Percentiles rank a stretch among this genome's conserved stretches.
Conservation (phyloP, 2,888 invertebrate species). For the Phalangium opilio region DNA sequence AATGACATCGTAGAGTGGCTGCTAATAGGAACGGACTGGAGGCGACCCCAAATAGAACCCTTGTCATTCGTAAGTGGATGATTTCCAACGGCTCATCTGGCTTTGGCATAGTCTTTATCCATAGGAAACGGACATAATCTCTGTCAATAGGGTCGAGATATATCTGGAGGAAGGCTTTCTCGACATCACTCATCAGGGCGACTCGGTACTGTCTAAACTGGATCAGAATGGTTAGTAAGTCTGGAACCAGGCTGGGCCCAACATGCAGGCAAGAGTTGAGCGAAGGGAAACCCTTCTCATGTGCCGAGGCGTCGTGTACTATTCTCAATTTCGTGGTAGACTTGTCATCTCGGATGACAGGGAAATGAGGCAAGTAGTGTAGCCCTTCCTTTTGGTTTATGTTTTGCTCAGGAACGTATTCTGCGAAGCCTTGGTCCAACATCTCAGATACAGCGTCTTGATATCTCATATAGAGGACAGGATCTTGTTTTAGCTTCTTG, state of each 20-base stretch:
- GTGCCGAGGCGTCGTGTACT: constrained; percentile 15
- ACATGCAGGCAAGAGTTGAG: constrained; percentile 26
- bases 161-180: constrained; percentile 30
- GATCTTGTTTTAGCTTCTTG: too few species aligned
- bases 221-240: constrained; percentile 25
- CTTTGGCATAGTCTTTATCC: constrained; percentile 23
- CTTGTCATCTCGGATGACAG: constrained; percentile 10
- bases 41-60: too few species aligned
- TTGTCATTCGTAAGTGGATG: too few species aligned
- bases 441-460: too few species aligned
- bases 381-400: too few species aligned
- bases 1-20: too few species aligned
- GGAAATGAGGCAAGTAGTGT: constrained; percentile 19
- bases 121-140: constrained; percentile 27
- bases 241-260: constrained; percentile 26
- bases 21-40: too few species aligned
- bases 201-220: constrained; percentile 23
- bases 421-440: too few species aligned
- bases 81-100: too few species aligned
- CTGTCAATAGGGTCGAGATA: constrained; percentile 20
- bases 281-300: constrained; percentile 14
- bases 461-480: too few species aligned
- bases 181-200: constrained; percentile 27
- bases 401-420: too few species aligned
- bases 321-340: constrained; percentile 15